Percentiles rank a stretch among this genome's conserved stretches.
Evolutionary conservation across 2,888 invertebrate species (phyloP).

Genomic region (Rhimphoctona megacephalus): DNA sequence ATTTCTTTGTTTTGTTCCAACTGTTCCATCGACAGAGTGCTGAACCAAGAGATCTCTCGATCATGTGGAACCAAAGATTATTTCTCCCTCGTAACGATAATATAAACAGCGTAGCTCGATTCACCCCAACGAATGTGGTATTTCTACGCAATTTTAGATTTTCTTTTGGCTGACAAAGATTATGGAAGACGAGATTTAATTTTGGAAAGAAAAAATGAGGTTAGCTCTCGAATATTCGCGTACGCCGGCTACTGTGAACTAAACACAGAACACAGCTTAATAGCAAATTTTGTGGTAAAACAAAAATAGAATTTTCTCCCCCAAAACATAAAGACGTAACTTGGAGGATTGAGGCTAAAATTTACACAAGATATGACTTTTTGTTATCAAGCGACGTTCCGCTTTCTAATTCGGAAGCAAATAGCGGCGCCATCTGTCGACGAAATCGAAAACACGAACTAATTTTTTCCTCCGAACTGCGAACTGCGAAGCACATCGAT

Average conservation of each 20-base stretch:
- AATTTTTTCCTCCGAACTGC: too few relatives aligned
- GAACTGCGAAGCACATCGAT: conserved; percentile 8
- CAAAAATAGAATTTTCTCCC: background rate
- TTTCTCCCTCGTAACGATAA: conserved; percentile 12
- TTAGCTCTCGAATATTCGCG: conserved; percentile 48
- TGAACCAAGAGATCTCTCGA: conserved; percentile 28
- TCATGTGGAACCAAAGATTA: conserved; percentile 30
- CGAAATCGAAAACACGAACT: background rate
- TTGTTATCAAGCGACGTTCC: background rate
- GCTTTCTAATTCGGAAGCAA: background rate
- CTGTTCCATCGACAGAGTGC: conserved; percentile 52
- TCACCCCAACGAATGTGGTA: background rate
- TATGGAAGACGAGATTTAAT: conserved; percentile 51
- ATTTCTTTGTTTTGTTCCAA: conserved; percentile 29
- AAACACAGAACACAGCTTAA: background rate
- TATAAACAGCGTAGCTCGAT: background rate
- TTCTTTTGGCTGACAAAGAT: conserved; percentile 28
- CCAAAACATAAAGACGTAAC: background rate
- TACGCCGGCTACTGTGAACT: conserved; percentile 41
- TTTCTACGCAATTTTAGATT: background rate
- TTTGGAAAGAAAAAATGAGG: conserved; percentile 34
- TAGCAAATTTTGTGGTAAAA: background rate
- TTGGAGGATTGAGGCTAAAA: background rate
- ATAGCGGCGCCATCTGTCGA: conserved; percentile 2
- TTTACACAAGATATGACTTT: background rate